Evolutionary conservation across 2,888 invertebrate species (phyloP), one percentile per base, ranked within the genome.

Genomic region (Sericinus montela): DNA sequence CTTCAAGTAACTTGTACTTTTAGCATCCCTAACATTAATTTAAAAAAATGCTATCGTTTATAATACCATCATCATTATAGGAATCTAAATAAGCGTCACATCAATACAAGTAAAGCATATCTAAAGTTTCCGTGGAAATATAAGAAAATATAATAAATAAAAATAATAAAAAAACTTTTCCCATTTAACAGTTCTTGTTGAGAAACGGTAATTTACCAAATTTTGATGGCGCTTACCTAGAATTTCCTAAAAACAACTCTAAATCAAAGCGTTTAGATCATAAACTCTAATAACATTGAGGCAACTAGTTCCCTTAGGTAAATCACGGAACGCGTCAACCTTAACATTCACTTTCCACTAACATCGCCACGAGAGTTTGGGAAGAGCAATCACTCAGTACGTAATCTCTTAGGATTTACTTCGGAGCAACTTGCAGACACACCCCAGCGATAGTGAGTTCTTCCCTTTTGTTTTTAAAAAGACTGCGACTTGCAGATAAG

Each of bases 91-190:
- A 19, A 3, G 19, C 19, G 19, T 5, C 19, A 5, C 19, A 5
- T 19, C 19, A 19, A 19, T 3, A 19, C 19, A 19, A 5, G 5
- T 2, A 19, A 19, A 19, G 2, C 19, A 19, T 3, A 3, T 19
- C 19, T 19, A 19, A 19, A 19, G 19, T 5, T 19, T 19, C 19
- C 19, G 5, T 19, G 19, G 2, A 19, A 19, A 19, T 19, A 19
- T 19, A 19, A 19, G n/a, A 25, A 25, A 25, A 25, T 6, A 25
- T 25, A 5, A 84, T 86, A 87, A 85, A 86, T 80, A 86, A 83
- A 80, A 84, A 82, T 85, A 84, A 85, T 85, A 84, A 79, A 80
- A 80, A 87, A 88, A 88, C 74, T 88, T 88, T 86, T 70, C 75
- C 81, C 83, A 82, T 86, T 80, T 75, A 58, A 64, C 64, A 69